Base-by-base conservation (phyloP, 2,113 vertebrate genomes). In the Myrmecobius fasciatus region DNA sequence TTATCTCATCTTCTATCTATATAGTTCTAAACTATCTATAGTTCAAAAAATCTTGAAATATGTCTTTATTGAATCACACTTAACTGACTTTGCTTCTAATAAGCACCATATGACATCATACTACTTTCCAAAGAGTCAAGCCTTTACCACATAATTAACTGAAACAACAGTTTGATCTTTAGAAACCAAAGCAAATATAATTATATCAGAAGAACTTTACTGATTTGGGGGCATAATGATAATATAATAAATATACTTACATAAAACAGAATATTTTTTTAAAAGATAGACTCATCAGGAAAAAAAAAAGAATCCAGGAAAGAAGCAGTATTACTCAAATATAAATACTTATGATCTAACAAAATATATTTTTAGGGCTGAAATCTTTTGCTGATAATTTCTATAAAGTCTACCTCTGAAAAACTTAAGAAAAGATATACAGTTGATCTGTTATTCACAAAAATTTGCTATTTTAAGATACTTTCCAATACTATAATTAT, bases 301-400 rank as follows among this genome's bases (percentile, higher is more conserved):
- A 14, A 67, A 5, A 60, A 60, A 31, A 31, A 67, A 60, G 56
- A 60, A 60, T 31, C 10, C 10, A 60, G 28, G 56, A 60, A 25
- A 60, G 54, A 60, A 67, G 31, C 60, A 67, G 3, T 67, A 67
- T 36, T 67, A 67, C 31, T 36, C 3, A 36, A 67, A 36, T 17
- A 36, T 67, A 67, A 67, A 60, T 60, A 60, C 28, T 60, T 36
- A 75, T 83, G 8, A 2, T 22, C 20, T 24, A 43, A 24, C 22
- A 3, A 43, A 83, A n/a, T 83, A 83, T 24, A 24, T 43, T 83
- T 83, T 24, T n/a, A 43, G 20, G 67, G 36, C 1, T 43, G 17
- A 83, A 43, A 83, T 24, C n/a, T 56, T 93, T 95, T 83, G 31
- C 46, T 51, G 24, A 94, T 94, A 91, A 89, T 12, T 92, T 94